A percentile compares a stretch with the other conserved stretches of the same genome.
Conservation (phyloP, 2,888 invertebrate genomes). For the Lamellibrachia satsuma region DNA sequence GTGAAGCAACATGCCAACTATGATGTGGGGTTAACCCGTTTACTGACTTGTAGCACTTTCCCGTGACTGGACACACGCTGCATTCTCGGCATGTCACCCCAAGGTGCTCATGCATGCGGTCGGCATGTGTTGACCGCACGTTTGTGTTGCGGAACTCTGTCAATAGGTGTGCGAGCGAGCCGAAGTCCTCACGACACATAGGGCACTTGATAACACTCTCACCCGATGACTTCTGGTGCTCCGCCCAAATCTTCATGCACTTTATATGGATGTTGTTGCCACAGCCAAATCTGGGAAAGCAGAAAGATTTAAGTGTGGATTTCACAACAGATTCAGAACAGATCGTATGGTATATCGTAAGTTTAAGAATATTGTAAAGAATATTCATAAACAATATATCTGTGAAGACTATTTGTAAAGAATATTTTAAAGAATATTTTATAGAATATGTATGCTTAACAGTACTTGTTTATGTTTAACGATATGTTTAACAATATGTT, state of each 20-base stretch:
- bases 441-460: too few relatives aligned
- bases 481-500: neutral
- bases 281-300: conserved; percentile 51
- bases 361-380: too few relatives aligned
- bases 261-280: conserved; percentile 66
- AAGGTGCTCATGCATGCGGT: conserved; percentile 52
- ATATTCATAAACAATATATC: too few relatives aligned
- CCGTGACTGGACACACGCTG: conserved; percentile 56
- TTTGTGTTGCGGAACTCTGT: conserved; percentile 59
- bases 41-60: conserved; percentile 63
- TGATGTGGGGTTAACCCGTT: neutral
- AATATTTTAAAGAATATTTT: too few relatives aligned
- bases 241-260: conserved; percentile 66
- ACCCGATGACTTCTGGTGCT: conserved; percentile 61
- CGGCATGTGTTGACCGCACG: conserved; percentile 42
- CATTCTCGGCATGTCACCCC: conserved; percentile 59
- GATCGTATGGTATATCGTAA: too few relatives aligned
- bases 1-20: neutral
- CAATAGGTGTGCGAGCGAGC: conserved; percentile 57
- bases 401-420: too few relatives aligned
- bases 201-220: conserved; percentile 62
- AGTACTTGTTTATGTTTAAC: neutral
- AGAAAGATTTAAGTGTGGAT: too few relatives aligned
- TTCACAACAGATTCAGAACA: too few relatives aligned
- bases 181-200: conserved; percentile 66